phyloP scores from a whole-genome alignment of 2,797 vertebrate genomes.

The Choloepus didactylus region DNA sequence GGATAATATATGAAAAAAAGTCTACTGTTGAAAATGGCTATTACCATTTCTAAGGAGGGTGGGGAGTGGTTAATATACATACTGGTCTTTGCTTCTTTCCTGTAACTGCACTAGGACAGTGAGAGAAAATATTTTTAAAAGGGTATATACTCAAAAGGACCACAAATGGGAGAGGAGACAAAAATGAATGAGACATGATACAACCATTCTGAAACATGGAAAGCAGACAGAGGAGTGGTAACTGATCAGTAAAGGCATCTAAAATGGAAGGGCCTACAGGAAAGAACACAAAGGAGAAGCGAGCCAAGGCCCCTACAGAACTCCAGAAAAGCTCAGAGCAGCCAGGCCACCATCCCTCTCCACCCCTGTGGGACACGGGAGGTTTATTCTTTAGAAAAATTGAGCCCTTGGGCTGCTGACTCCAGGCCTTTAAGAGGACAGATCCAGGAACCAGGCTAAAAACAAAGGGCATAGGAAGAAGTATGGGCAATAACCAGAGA shows the following conservation, averaged over 20 bases:
- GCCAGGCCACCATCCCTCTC: neutral
- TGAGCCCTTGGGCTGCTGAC: neutral
- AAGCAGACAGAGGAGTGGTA: neutral
- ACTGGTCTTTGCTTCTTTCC: neutral
- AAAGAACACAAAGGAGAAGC: neutral
- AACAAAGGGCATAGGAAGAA: neutral
- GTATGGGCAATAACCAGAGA: neutral
- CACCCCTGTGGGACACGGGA: neutral
- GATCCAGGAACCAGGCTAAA: neutral
- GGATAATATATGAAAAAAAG: neutral
- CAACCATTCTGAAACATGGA: neutral
- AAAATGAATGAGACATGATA: neutral
- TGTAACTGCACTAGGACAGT: neutral
- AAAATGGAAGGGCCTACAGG: neutral
- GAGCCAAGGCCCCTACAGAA: neutral
- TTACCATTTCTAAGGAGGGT: neutral
- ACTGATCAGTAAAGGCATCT: too few species aligned
- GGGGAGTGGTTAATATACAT: neutral
- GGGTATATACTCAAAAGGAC: neutral
- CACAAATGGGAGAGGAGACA: neutral
- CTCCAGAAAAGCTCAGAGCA: neutral
- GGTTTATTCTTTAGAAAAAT: conserved; percentile 9
- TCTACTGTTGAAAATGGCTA: neutral
- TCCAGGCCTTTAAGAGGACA: neutral
- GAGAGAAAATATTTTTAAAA: conserved; percentile 6